phyloP scores from a whole-genome alignment of 2,797 vertebrate genomes.

The Leptoclinus maculatus region DNA sequence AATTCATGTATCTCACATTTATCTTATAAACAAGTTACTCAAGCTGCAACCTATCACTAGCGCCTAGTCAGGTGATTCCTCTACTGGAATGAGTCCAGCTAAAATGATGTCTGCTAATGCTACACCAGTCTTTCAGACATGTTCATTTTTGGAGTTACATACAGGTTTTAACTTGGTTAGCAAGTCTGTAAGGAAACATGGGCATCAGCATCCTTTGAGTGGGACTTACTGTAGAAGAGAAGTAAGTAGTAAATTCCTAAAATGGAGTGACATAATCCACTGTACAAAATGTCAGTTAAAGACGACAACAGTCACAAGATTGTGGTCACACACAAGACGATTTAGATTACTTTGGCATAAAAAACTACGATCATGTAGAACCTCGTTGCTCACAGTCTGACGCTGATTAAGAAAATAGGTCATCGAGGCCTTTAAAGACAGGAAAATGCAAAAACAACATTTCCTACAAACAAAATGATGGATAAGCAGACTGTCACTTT shows the following conservation, averaged over 20 bases:
- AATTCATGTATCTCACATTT: conserved; percentile 42
- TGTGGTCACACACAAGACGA: background rate
- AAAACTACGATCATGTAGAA: background rate
- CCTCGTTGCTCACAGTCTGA: background rate
- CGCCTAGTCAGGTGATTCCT: conserved; percentile 23
- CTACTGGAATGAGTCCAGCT: conserved; percentile 18
- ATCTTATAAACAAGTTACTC: conserved; percentile 54
- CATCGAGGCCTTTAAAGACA: background rate
- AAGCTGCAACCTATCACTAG: conserved; percentile 35
- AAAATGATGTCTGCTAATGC: conserved; percentile 10
- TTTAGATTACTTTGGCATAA: background rate
- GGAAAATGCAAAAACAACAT: background rate
- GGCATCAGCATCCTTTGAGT: conserved; percentile 2
- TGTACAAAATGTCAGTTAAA: background rate
- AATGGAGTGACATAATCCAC: background rate
- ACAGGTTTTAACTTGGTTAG: conserved; percentile 11
- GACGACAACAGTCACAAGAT: background rate
- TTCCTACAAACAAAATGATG: background rate
- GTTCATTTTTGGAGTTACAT: conserved; percentile 2
- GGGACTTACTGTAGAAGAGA: background rate
- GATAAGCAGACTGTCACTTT: background rate
- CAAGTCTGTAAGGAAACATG: background rate
- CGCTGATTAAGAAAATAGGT: background rate
- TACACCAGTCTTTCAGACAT: conserved; percentile 20
- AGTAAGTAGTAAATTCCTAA: background rate